A percentile compares a stretch with the other conserved stretches of the same genome.
phyloP scores from a whole-genome alignment of 2,888 invertebrate species.

The Tethea ocularis region DNA sequence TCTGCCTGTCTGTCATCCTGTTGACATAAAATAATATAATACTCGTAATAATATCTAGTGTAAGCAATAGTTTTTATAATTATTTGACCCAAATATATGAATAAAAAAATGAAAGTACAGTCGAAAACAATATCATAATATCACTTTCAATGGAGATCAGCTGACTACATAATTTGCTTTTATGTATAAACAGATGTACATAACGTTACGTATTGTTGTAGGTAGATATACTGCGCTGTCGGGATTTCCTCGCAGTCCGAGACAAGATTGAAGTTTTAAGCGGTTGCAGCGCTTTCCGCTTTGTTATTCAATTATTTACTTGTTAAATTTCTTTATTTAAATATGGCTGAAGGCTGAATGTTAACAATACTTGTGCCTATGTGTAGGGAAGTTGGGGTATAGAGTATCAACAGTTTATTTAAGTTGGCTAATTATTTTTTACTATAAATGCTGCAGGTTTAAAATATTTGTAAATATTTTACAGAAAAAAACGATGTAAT shows the following conservation, averaged over 20 bases:
- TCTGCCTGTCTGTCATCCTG: no score
- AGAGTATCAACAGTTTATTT: not conserved
- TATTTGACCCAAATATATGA: not conserved
- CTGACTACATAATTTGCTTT: slow-evolving; percentile 72
- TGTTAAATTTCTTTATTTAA: not conserved
- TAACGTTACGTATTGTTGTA: slow-evolving; percentile 40
- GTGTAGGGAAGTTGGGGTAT: not conserved
- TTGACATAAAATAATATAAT: no score
- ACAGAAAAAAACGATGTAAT: no score
- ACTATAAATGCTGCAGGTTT: no score
- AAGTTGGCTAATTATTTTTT: no score
- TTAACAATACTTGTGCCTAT: not conserved
- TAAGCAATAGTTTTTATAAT: no score
- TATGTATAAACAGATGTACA: slow-evolving; percentile 48
- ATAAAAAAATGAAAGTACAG: not conserved
- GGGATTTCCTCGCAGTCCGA: slow-evolving; percentile 71
- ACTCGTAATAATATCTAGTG: no score
- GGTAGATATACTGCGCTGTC: slow-evolving; percentile 41
- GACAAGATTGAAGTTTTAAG: slow-evolving; percentile 52
- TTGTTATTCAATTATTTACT: slow-evolving; percentile 15
- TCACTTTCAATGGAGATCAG: slow-evolving; percentile 66
- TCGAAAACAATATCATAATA: slow-evolving; percentile 19
- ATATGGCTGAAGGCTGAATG: not conserved
- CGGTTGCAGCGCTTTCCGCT: slow-evolving; percentile 54
- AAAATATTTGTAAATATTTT: no score